A percentile compares a stretch with the other conserved stretches of the same genome.
Evolutionary conservation across 2,113 vertebrate species (phyloP).

Genomic region (Plecotus auritus): DNA sequence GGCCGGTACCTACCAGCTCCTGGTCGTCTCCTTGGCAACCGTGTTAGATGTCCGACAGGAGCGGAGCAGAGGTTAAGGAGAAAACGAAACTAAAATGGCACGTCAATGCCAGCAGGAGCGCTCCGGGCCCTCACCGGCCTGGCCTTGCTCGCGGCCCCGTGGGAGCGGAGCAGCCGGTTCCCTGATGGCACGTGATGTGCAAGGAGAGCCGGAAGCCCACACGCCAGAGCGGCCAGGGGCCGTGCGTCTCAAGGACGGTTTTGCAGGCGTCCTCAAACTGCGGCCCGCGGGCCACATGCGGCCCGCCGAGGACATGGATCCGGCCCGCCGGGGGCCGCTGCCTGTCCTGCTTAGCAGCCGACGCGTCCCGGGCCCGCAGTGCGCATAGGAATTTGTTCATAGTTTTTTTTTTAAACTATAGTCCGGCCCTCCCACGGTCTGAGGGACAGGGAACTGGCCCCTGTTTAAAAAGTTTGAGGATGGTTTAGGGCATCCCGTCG

Average conservation of each 20-base stretch:
- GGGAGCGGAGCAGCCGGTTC: background rate
- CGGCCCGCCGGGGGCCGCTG: no score
- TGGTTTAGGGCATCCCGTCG: background rate
- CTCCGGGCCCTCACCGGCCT: background rate
- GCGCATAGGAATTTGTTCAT: no score
- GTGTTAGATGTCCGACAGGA: background rate
- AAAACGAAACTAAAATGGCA: slow-evolving; percentile 2
- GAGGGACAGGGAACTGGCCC: no score
- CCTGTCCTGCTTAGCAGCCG: no score
- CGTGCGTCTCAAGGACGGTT: background rate
- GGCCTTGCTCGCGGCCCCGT: background rate
- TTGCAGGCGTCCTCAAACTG: no score
- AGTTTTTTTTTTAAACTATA: no score
- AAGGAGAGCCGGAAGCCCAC: background rate
- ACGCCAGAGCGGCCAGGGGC: background rate
- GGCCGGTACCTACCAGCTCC: background rate
- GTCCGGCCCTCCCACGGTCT: no score
- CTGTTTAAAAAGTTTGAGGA: no score
- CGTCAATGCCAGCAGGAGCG: background rate
- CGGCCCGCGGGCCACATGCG: no score
- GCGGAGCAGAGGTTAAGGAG: background rate
- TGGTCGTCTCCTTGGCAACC: background rate
- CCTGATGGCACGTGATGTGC: background rate
- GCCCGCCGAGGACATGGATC: no score
- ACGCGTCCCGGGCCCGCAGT: no score